Percentiles rank a stretch among this genome's conserved stretches.
Conservation (phyloP, 2,888 invertebrate genomes). For the Trimorus sp. region DNA sequence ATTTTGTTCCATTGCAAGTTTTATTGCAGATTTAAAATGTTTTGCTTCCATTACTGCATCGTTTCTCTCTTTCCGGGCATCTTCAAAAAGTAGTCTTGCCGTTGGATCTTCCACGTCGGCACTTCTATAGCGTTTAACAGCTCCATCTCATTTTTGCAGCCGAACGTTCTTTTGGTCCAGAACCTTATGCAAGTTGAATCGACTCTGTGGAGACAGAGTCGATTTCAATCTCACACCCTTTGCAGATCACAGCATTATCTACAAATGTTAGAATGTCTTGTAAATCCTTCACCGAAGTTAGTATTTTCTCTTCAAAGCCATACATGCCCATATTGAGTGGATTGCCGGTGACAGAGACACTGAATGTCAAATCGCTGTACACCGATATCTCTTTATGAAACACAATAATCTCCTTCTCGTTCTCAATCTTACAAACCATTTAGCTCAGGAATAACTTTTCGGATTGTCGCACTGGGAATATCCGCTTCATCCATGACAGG, state of each 20-base stretch:
- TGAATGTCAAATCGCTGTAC: neutral
- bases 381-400: neutral
- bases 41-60: neutral
- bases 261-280: neutral
- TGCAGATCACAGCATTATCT: neutral
- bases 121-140: neutral
- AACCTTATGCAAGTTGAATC: neutral
- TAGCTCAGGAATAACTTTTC: neutral
- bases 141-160: neutral
- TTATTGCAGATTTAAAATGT: neutral
- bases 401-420: neutral
- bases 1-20: neutral
- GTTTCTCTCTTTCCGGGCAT: neutral
- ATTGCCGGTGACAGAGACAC: neutral
- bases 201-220: neutral
- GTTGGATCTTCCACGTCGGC: neutral
- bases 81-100: neutral
- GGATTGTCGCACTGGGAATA: neutral
- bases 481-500: neutral
- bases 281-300: neutral
- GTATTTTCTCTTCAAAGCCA: neutral
- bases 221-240: neutral
- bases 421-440: neutral
- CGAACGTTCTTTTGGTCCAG: neutral
- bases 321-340: neutral